Percentiles rank a stretch among this genome's conserved stretches.
Conservation (phyloP, 2,113 vertebrate genomes). For the Mandrillus leucophaeus region DNA sequence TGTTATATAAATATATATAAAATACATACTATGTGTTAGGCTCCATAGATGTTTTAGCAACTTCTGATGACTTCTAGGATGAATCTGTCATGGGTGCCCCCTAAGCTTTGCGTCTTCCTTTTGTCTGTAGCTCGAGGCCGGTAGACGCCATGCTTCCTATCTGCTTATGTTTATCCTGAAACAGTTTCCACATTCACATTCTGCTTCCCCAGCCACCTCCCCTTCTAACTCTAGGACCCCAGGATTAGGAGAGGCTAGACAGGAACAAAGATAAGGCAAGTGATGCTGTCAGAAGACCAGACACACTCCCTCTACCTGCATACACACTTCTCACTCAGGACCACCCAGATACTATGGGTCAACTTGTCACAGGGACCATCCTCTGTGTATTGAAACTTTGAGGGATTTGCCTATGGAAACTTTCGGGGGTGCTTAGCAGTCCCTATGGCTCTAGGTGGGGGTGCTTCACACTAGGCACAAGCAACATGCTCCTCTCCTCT, state of each 20-base stretch:
- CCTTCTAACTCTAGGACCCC: background rate
- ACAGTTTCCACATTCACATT: background rate
- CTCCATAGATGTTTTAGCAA: background rate
- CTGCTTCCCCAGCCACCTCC: background rate
- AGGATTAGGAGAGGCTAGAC: background rate
- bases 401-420: background rate
- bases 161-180: background rate
- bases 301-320: accelerated
- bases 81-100: background rate
- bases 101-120: background rate
- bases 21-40: background rate
- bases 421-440: background rate
- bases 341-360: background rate
- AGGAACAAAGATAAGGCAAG: background rate
- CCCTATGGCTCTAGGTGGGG: background rate
- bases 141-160: background rate
- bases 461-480: background rate
- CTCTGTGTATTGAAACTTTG: background rate
- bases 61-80: background rate
- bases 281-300: background rate
- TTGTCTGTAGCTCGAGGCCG: background rate
- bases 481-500: background rate
- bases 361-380: background rate
- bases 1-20: background rate
- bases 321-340: background rate